Evolutionary conservation across 2,797 vertebrate species (phyloP).

Genomic region (Chiroxiphia lanceolata): DNA sequence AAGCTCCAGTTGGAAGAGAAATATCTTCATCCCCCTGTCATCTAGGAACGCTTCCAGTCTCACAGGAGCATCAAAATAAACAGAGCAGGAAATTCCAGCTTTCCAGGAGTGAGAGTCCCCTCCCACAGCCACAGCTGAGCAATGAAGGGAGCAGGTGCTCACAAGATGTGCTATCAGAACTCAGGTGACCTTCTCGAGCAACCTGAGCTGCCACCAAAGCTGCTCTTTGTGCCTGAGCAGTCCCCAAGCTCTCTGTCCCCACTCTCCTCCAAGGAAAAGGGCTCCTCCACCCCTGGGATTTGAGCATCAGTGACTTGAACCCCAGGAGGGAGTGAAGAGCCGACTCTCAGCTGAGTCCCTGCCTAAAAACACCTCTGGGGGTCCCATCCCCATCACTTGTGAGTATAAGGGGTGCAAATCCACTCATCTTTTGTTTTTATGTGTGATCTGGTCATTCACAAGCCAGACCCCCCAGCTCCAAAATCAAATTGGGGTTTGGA

Average conservation of each 20-base stretch:
- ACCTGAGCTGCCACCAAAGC: background rate
- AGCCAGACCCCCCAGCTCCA: background rate
- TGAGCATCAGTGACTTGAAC: background rate
- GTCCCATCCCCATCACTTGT: background rate
- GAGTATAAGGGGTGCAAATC: background rate
- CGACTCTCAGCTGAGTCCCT: background rate
- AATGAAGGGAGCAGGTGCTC: background rate
- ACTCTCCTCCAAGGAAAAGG: no score
- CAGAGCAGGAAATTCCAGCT: constrained; percentile 47
- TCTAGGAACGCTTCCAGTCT: background rate
- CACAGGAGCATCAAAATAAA: background rate
- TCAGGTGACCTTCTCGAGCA: background rate
- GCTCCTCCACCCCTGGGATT: background rate
- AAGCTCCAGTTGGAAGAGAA: background rate
- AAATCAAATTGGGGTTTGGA: background rate
- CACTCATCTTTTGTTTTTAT: background rate
- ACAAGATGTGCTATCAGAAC: background rate
- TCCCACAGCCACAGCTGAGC: background rate
- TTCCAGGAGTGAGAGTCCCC: background rate
- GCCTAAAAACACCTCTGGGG: background rate
- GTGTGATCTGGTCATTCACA: background rate
- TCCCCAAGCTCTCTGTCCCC: background rate
- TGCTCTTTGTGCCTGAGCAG: background rate
- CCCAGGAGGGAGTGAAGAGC: background rate
- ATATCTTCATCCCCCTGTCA: background rate